Conservation (phyloP, 2,888 invertebrate species). For the Sturmia bella region DNA sequence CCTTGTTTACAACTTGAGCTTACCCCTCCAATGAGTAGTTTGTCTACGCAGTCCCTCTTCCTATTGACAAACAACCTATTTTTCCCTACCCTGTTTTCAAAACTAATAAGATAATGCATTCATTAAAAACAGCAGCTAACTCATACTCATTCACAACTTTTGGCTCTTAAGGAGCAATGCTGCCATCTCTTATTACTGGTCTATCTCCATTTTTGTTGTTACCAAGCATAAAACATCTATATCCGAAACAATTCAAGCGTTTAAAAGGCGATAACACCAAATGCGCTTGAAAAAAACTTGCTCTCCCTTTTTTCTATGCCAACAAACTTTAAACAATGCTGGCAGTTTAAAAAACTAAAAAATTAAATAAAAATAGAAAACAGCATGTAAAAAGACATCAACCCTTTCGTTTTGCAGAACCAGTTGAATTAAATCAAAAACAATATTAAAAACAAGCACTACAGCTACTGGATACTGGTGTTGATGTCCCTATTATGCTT, state of each 20-base stretch:
- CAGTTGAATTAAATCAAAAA: conserved; percentile 33
- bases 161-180: too few species aligned
- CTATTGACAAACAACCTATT: conserved; percentile 3
- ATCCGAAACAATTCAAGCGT: conserved; percentile 67
- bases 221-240: conserved; percentile 27
- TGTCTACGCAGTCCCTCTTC: too few species aligned
- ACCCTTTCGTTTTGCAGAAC: conserved; percentile 63
- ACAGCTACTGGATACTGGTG: conserved; percentile 50
- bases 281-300: conserved; percentile 64
- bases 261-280: conserved; percentile 72
- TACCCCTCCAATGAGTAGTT: too few species aligned
- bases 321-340: conserved; percentile 67
- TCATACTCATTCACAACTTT: conserved; percentile 16
- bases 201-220: conserved; percentile 2
- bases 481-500: conserved; percentile 55
- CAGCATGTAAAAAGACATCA: conserved; percentile 56
- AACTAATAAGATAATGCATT: conserved; percentile 24
- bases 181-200: conserved; percentile 6
- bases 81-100: neutral
- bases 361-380: conserved; percentile 3
- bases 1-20: too few species aligned
- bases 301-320: conserved; percentile 35
- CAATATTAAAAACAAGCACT: conserved; percentile 13
- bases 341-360: conserved; percentile 48
- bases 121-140: conserved; percentile 34